These are phyloP conservation scores for Zaprionus vittiger DNA, from an alignment of 1,140 invertebrate genomes.

Conservation along the genomic window DNA sequence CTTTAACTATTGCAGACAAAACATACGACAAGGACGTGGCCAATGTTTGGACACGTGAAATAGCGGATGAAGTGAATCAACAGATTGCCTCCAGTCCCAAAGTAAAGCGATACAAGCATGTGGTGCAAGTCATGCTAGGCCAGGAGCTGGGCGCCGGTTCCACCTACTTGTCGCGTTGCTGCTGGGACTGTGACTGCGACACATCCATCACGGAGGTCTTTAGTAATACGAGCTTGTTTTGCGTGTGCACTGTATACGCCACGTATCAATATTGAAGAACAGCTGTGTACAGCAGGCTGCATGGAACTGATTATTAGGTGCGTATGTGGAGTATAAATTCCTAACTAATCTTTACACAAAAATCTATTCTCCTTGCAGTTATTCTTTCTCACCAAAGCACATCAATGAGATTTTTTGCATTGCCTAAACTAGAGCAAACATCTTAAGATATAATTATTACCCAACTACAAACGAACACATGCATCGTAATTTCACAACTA, in stretches of 20 bases:
- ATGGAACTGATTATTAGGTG: slow-evolving; percentile 25
- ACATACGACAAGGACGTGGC: slow-evolving; percentile 62
- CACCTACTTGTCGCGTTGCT: slow-evolving; percentile 66
- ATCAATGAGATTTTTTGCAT: background rate
- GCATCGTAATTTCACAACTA: background rate
- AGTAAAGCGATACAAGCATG: slow-evolving; percentile 71
- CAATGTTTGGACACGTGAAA: slow-evolving; percentile 61
- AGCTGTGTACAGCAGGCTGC: background rate
- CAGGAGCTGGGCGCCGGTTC: slow-evolving; percentile 67
- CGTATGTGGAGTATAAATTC: background rate
- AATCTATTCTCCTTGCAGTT: slow-evolving; percentile 1
- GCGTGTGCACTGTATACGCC: slow-evolving; percentile 68
- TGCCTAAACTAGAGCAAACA: background rate
- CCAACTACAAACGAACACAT: background rate
- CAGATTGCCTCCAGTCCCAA: slow-evolving; percentile 59
- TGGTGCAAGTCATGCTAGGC: slow-evolving; percentile 72
- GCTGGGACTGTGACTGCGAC: slow-evolving; percentile 75
- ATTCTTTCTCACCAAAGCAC: slow-evolving; percentile 5
- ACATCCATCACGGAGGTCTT: slow-evolving; percentile 68
- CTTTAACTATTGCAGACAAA: slow-evolving; percentile 47
- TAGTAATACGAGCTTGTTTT: slow-evolving; percentile 69
- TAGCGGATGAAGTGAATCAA: slow-evolving; percentile 69
- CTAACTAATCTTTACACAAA: background rate
- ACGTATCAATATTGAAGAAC: slow-evolving; percentile 65
- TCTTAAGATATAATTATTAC: background rate